These are phyloP conservation scores for Cylas formicarius DNA, from an alignment of 1,140 invertebrate species.

Conservation along the genomic window DNA sequence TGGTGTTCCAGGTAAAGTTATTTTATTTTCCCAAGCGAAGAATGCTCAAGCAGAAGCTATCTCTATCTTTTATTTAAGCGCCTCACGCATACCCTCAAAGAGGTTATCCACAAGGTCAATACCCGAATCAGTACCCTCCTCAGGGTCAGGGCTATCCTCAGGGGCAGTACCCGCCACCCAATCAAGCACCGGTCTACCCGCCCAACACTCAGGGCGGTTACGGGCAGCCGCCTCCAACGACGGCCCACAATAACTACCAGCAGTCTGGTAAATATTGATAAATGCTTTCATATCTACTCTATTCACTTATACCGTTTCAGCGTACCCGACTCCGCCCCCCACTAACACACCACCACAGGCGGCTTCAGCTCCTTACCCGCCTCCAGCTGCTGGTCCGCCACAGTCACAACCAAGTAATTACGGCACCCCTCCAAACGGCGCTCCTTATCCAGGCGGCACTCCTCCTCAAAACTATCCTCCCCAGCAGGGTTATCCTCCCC, in stretches of 20 bases:
- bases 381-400: constrained; percentile 38
- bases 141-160: constrained; percentile 46
- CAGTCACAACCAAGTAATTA: constrained; percentile 42
- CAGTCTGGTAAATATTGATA: constrained; percentile 29
- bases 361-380: constrained; percentile 34
- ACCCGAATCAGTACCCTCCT: constrained; percentile 43
- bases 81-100: constrained; percentile 52
- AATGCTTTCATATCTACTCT: constrained; percentile 1
- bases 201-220: constrained; percentile 45
- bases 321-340: constrained; percentile 34
- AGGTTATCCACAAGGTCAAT: constrained; percentile 49
- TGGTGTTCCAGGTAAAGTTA: constrained; percentile 8
- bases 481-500: constrained; percentile 33
- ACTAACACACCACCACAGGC: constrained; percentile 27
- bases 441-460: constrained; percentile 34
- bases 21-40: constrained; percentile 19
- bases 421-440: constrained; percentile 39
- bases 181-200: constrained; percentile 43
- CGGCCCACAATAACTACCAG: constrained; percentile 38
- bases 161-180: constrained; percentile 43
- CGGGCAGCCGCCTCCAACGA: constrained; percentile 42
- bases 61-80: constrained; percentile 11
- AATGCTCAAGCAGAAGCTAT: too few relatives aligned
- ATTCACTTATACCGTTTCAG: constrained; percentile 4
- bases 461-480: constrained; percentile 43